Evolutionary conservation across 2,888 invertebrate species (phyloP), one percentile per base, ranked within the genome.

Genomic region (Pogonocherus hispidulus): DNA sequence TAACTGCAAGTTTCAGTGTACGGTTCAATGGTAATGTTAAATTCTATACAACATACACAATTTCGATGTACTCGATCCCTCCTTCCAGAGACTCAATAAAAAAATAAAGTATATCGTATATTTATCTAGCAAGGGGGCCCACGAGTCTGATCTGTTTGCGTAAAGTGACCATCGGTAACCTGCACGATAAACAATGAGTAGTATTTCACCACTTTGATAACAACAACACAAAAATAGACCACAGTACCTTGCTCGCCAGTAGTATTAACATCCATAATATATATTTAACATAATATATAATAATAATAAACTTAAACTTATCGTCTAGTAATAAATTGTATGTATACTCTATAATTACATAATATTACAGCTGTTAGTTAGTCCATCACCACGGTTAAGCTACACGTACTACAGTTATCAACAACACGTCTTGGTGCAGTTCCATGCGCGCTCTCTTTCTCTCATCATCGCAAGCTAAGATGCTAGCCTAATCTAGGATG

Each of bases 351-450:
- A 81, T 83, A 84, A 83, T 84, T 84, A 84, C 83, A 81, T 79
- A 81, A 81, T 79, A 80, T 83, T 82, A 82, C 81, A 83, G 78
- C 79, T 83, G 83, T 84, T 84, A 84, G 84, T 84, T 84, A 85
- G 84, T 85, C 85, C 85, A 82, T 84, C 85, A 85, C 85, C 85
- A 83, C 76, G 78, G 83, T 84, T 84, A 84, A 83, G 83, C 83
- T 84, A 84, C 72, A 79, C 71, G 65, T 69, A 70, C 67, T 73
- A 67, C 70, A 69, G 70, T 62, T 64, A 67, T 71, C 69, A 14
- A 14, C 41, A 66, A 63, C 67, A 67, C 69, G 60, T 63, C 65
- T 66, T 66, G 66, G 70, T 70, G 68, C 67, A 51, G 70, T 68
- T 70, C 73, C 65, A 68, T 46, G 37, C 63, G 47, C 67, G 59